Percentiles rank a stretch among this genome's conserved stretches.
Evolutionary conservation across 2,113 vertebrate genomes (phyloP).

Genomic region (Muscicapa adusta): DNA sequence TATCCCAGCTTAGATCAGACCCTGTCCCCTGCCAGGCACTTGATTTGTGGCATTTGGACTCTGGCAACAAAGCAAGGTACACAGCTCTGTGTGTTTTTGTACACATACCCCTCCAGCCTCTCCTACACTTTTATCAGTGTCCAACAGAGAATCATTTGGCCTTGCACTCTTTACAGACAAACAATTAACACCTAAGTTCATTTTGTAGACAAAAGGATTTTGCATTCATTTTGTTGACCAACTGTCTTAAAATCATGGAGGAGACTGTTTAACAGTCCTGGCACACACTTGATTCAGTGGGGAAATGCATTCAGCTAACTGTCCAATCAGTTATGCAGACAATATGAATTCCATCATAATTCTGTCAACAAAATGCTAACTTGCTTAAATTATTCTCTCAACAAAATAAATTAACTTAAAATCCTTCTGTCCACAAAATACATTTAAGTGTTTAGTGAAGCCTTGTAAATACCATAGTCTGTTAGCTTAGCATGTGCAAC

Average conservation of each 20-base stretch:
- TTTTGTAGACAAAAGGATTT: constrained; percentile 59
- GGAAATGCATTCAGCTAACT: constrained; percentile 56
- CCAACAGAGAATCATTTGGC: constrained; percentile 51
- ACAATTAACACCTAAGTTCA: constrained; percentile 61
- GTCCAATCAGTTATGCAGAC: constrained; percentile 67
- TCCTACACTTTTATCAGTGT: constrained; percentile 35
- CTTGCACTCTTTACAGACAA: not conserved
- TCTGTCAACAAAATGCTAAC: constrained; percentile 75
- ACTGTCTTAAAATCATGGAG: constrained; percentile 38
- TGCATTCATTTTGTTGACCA: constrained; percentile 56
- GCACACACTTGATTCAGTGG: constrained; percentile 32
- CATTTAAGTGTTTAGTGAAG: constrained; percentile 68
- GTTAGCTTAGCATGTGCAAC: constrained; percentile 40
- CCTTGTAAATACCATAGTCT: constrained; percentile 62
- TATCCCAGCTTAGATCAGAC: not conserved
- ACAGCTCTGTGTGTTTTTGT: not conserved
- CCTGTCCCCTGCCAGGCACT: not conserved
- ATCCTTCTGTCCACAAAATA: constrained; percentile 70
- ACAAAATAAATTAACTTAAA: constrained; percentile 76
- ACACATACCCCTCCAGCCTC: not conserved
- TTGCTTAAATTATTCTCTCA: constrained; percentile 70
- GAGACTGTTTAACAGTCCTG: constrained; percentile 59
- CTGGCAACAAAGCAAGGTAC: not conserved
- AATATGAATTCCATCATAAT: constrained; percentile 74
- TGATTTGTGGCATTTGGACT: not conserved